Percentiles rank a stretch among this genome's conserved stretches.
Conservation (phyloP, 2,888 invertebrate species). For the Diarsia mendica region DNA sequence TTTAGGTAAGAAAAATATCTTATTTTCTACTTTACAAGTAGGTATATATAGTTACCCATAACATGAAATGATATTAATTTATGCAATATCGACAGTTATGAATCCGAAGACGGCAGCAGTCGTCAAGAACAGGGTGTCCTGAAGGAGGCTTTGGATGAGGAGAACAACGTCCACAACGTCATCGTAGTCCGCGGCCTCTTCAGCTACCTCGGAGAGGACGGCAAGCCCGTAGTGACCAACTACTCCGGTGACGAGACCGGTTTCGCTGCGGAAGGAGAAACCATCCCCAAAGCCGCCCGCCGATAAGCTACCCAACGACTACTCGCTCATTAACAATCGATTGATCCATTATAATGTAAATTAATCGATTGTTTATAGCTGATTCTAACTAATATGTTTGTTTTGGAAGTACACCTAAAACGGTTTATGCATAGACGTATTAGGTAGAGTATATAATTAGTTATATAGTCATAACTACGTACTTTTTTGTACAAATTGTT, state of each 20-base stretch:
- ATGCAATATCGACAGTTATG: constrained; percentile 64
- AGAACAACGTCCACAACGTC: constrained; percentile 90
- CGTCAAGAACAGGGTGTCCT: constrained; percentile 87
- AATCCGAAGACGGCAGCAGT: constrained; percentile 90
- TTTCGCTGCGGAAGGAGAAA: constrained; percentile 91
- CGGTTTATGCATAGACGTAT: constrained; percentile 22
- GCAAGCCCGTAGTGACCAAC: constrained; percentile 85
- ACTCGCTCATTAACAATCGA: constrained; percentile 54
- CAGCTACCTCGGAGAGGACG: constrained; percentile 89
- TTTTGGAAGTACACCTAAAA: constrained; percentile 23
- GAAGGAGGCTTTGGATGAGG: constrained; percentile 85
- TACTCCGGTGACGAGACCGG: constrained; percentile 92
- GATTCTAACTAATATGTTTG: constrained; percentile 4
- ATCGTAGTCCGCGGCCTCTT: constrained; percentile 91
- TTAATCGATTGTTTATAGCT: constrained; percentile 35
- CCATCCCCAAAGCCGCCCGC: constrained; percentile 88
- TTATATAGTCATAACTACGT: constrained; percentile 31
- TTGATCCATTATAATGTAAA: constrained; percentile 21
- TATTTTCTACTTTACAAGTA: background rate
- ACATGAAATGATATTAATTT: background rate
- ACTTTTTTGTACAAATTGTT: constrained; percentile 24
- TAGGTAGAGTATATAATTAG: constrained; percentile 9
- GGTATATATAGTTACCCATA: background rate
- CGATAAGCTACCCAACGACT: constrained; percentile 63
- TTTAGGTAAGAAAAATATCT: constrained; percentile 21